These are phyloP conservation scores for Bombus difficillimus DNA, from an alignment of 1,140 invertebrate genomes.

Conservation along the genomic window DNA sequence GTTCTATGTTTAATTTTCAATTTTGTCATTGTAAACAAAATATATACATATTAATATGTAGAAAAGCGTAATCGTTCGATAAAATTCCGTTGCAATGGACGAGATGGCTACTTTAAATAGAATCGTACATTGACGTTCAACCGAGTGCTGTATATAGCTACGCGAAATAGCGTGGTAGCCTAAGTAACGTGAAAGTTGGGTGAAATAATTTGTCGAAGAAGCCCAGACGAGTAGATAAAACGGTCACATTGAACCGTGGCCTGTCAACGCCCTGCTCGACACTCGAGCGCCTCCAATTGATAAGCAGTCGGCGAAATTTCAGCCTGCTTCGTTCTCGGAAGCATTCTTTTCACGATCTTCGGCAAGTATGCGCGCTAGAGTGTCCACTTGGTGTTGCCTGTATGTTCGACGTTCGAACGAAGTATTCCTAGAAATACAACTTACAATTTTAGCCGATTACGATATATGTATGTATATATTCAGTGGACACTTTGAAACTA, in stretches of 20 bases:
- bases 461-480: too few species aligned
- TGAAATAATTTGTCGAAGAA: background rate
- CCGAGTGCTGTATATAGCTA: too few species aligned
- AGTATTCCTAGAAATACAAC: background rate
- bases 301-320: conserved; percentile 44
- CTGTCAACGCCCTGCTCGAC: conserved; percentile 27
- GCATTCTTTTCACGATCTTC: conserved; percentile 29
- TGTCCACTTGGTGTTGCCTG: background rate
- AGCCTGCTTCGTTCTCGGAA: conserved; percentile 28
- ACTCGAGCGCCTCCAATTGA: conserved; percentile 30
- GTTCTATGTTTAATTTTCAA: background rate
- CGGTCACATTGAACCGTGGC: conserved; percentile 6
- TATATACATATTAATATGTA: background rate
- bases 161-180: background rate
- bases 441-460: background rate
- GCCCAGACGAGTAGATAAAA: conserved; percentile 1
- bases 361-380: conserved; percentile 33
- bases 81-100: too few species aligned
- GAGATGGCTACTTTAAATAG: too few species aligned
- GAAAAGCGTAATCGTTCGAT: too few species aligned
- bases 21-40: background rate
- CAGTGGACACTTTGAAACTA: too few species aligned
- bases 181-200: background rate
- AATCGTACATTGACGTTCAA: too few species aligned
- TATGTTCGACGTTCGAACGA: background rate